Evolutionary conservation across 2,888 invertebrate species (phyloP), one percentile per base, ranked within the genome.

Genomic region (Aelia acuminata): DNA sequence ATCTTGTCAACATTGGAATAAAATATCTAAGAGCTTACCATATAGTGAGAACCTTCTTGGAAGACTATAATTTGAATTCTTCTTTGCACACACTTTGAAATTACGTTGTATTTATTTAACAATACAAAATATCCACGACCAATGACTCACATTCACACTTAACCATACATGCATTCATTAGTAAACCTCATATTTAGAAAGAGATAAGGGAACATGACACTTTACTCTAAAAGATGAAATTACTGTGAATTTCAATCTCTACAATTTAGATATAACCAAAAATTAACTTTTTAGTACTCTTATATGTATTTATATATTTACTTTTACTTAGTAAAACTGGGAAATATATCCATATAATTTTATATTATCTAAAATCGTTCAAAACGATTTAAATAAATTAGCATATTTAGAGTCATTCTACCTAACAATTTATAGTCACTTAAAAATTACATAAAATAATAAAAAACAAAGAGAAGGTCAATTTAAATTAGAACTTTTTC

Each of bases 31-130:
- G 63, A 63, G 63, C 63, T 63, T 63, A 63, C 63, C 7, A 63
- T 63, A 80, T 80, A 80, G 43, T 80, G 43, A 80, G 80, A 80
- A 80, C 39, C 80, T 43, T n/a, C 20, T 39, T 80, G 80, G 80
- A 80, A 80, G 80, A 80, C 80, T 43, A 75, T 57, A 43, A 43
- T 80, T 39, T 80, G 43, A 80, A 43, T 80, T 43, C 43, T 80
- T 31, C 22, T 8, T n/a, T 43, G 22, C 39, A 43, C 80, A 43
- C n/a, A n/a, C 43, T 80, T n/a, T 43, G 39, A 43, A 43, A 43
- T 31, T 43, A 39, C 22, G 8, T 22, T 43, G 22, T 43, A 22
- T 80, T 80, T 43, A 22, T 80, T 80, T 80, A 10, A 80, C n/a
- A 10, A 80, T 22, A 80, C 80, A 22, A 80, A 80, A 43, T 22